A percentile compares a stretch with the other conserved stretches of the same genome.
Evolutionary conservation across 2,888 invertebrate genomes (phyloP).

Genomic region (Tholera decimalis): DNA sequence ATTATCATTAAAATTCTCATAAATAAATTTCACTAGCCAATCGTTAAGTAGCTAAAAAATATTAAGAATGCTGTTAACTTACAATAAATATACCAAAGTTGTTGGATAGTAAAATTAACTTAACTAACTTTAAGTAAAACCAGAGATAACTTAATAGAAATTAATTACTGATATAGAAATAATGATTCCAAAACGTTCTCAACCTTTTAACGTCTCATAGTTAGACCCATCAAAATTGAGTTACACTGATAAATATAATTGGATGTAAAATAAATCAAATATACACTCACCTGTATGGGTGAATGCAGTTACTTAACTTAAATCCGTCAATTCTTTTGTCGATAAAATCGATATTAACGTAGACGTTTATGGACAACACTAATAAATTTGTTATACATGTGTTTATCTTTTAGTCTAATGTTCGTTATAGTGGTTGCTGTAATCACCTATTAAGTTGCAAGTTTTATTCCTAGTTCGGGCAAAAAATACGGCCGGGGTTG

Average conservation of each 20-base stretch:
- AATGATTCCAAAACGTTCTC: not conserved
- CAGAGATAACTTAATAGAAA: constrained; percentile 25
- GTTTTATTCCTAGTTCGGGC: not conserved
- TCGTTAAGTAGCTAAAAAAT: constrained; percentile 23
- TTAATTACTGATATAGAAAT: constrained; percentile 22
- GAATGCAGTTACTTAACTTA: not conserved
- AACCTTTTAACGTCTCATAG: not conserved
- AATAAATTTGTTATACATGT: not conserved
- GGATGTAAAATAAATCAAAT: constrained; percentile 15
- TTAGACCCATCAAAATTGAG: not conserved
- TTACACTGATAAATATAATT: constrained; percentile 12
- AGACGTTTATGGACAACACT: not conserved
- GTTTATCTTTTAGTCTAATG: too few relatives aligned
- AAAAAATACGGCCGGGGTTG: too few relatives aligned
- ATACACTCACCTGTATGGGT: not conserved
- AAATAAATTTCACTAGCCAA: constrained; percentile 25
- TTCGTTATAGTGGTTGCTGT: too few relatives aligned
- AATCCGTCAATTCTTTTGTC: not conserved
- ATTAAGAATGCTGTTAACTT: constrained; percentile 9
- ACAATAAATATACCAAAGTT: constrained; percentile 12
- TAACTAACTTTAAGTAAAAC: constrained; percentile 8
- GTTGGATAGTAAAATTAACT: constrained; percentile 14
- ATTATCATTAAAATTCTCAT: constrained; percentile 20
- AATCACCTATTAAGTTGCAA: not conserved
- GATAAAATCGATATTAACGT: not conserved